phyloP scores from a whole-genome alignment of 2,888 invertebrate genomes.

The Drosophila tripunctata region DNA sequence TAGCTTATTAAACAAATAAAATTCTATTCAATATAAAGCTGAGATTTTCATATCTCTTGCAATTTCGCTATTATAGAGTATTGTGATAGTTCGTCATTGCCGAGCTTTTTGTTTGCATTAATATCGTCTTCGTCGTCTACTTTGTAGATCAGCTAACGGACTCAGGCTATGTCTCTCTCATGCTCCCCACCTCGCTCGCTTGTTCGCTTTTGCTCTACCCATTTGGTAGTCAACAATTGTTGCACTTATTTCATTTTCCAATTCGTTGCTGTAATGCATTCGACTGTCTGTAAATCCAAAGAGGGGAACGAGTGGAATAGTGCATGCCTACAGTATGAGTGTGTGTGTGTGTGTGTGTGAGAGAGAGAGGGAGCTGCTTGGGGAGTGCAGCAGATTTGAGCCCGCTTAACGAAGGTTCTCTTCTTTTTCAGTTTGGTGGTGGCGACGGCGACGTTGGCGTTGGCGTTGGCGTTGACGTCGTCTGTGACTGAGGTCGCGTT shows the following conservation, averaged over 20 bases:
- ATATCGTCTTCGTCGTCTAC: constrained; percentile 34
- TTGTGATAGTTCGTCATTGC: neutral
- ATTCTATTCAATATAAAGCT: too few relatives aligned
- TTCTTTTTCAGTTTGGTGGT: constrained; percentile 22
- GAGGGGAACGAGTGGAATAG: constrained; percentile 39
- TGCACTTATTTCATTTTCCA: constrained; percentile 68
- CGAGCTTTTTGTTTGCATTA: constrained; percentile 22
- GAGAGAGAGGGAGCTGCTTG: constrained; percentile 14
- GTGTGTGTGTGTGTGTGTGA: constrained; percentile 4
- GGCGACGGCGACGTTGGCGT: constrained; percentile 21
- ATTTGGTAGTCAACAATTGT: constrained; percentile 46
- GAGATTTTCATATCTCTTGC: too few relatives aligned
- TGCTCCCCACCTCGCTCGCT: neutral
- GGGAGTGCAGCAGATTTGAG: constrained; percentile 62
- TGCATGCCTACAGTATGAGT: constrained; percentile 1
- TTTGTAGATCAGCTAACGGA: constrained; percentile 45
- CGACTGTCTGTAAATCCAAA: constrained; percentile 35
- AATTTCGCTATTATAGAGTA: too few relatives aligned
- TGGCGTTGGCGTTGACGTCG: too few relatives aligned
- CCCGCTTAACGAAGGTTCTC: constrained; percentile 66
- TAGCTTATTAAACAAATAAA: too few relatives aligned
- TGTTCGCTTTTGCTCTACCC: constrained; percentile 24
- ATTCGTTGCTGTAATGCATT: constrained; percentile 42
- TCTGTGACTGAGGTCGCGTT: constrained; percentile 54
- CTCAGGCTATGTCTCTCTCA: constrained; percentile 20